A percentile compares a stretch with the other conserved stretches of the same genome.
phyloP scores from a whole-genome alignment of 1,140 invertebrate species.

The Geopemphigus sp. region DNA sequence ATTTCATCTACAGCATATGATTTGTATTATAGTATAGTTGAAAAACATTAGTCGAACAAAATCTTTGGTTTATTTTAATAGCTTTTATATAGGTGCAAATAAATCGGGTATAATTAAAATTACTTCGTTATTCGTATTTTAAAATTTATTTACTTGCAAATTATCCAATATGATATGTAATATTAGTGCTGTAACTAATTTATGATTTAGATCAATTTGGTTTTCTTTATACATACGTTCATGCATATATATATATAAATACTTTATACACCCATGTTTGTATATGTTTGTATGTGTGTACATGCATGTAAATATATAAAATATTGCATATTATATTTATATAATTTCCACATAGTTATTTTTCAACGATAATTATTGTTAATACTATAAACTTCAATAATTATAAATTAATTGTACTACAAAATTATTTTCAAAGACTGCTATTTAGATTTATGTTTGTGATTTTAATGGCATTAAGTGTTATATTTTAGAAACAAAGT shows the following conservation, averaged over 20 bases:
- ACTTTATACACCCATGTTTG: too few species aligned
- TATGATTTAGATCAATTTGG: not conserved
- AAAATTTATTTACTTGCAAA: not conserved
- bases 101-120: not conserved
- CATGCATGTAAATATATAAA: not conserved
- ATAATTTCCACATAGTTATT: not conserved
- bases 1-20: not conserved
- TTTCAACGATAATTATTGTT: not conserved
- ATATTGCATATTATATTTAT: not conserved
- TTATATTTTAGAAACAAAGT: conserved; percentile 20
- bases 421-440: conserved; percentile 44
- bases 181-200: not conserved
- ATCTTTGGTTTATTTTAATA: not conserved
- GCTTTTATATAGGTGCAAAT: conserved; percentile 3
- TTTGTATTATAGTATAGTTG: not conserved
- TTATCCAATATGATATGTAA: conserved; percentile 11
- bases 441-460: conserved; percentile 43
- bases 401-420: conserved; percentile 22
- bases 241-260: not conserved
- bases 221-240: not conserved
- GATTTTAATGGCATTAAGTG: conserved; percentile 47
- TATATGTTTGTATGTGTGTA: not conserved
- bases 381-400: not conserved
- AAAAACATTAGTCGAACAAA: conserved; percentile 7
- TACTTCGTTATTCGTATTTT: not conserved